A percentile compares a stretch with the other conserved stretches of the same genome.
Conservation (phyloP, 2,888 invertebrate genomes). For the Hofmannophila pseudospretella region DNA sequence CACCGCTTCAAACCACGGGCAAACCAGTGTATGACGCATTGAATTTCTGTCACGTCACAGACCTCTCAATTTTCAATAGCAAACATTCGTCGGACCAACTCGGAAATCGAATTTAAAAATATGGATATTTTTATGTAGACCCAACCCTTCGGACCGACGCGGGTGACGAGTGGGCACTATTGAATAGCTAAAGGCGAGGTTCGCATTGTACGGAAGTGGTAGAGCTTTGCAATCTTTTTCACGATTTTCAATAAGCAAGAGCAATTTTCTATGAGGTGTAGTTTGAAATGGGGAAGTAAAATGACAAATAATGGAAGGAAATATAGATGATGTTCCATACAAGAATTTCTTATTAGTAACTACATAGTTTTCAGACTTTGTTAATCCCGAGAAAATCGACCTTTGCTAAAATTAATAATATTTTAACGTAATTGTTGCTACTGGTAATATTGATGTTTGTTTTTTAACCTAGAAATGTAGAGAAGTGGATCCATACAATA, state of each 20-base stretch:
- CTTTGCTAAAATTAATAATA: too few species aligned
- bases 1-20: slow-evolving; percentile 41
- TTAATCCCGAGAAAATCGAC: too few species aligned
- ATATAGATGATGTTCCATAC: too few species aligned
- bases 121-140: slow-evolving; percentile 70
- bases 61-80: slow-evolving; percentile 71
- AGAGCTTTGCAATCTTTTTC: slow-evolving; percentile 42
- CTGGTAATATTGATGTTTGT: too few species aligned
- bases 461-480: too few species aligned
- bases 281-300: too few species aligned
- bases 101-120: slow-evolving; percentile 75
- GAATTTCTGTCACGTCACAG: slow-evolving; percentile 70
- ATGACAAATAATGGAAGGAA: slow-evolving; percentile 37
- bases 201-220: slow-evolving; percentile 37
- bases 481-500: too few species aligned
- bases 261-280: background rate
- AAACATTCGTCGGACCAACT: slow-evolving; percentile 68
- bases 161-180: slow-evolving; percentile 58
- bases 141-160: slow-evolving; percentile 56
- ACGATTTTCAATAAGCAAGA: slow-evolving; percentile 11
- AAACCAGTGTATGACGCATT: slow-evolving; percentile 37
- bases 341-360: too few species aligned
- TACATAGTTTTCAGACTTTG: too few species aligned
- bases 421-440: too few species aligned
- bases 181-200: slow-evolving; percentile 41